Conservation (phyloP, 1,140 invertebrate genomes). For the Drosophila cardini region DNA sequence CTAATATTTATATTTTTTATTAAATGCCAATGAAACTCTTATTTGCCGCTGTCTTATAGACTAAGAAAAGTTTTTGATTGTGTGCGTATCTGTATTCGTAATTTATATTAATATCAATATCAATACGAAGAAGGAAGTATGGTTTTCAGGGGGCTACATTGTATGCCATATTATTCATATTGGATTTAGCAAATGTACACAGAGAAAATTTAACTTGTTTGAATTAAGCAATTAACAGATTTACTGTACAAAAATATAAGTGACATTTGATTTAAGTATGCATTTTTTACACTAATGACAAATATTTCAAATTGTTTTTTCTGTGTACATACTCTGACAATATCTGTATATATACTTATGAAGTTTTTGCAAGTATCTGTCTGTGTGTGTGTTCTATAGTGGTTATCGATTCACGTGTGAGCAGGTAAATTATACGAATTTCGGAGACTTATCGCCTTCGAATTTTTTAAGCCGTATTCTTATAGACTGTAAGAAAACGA, state of each 20-base stretch:
- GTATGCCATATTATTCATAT: too few relatives aligned
- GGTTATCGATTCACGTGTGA: not conserved
- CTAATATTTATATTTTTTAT: too few relatives aligned
- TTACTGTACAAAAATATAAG: too few relatives aligned
- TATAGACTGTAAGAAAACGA: conserved; percentile 17
- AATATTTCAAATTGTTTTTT: too few relatives aligned
- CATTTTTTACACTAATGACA: too few relatives aligned
- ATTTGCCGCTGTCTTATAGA: not conserved
- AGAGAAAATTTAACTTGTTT: too few relatives aligned
- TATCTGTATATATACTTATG: not conserved
- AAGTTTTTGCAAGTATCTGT: not conserved
- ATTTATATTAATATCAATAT: not conserved
- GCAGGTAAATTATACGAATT: conserved; percentile 9
- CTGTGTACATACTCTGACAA: not conserved
- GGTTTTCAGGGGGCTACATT: too few relatives aligned
- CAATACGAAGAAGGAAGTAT: too few relatives aligned
- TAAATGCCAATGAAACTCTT: not conserved
- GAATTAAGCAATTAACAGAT: too few relatives aligned
- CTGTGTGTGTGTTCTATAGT: not conserved
- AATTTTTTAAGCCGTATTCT: conserved; percentile 30
- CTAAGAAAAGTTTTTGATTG: too few relatives aligned
- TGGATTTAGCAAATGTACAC: too few relatives aligned
- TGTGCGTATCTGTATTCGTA: not conserved
- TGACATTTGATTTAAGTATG: too few relatives aligned
- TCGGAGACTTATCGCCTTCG: not conserved